These are phyloP conservation scores for Apodemia zela DNA, from an alignment of 2,888 invertebrate genomes.

Conservation along the genomic window DNA sequence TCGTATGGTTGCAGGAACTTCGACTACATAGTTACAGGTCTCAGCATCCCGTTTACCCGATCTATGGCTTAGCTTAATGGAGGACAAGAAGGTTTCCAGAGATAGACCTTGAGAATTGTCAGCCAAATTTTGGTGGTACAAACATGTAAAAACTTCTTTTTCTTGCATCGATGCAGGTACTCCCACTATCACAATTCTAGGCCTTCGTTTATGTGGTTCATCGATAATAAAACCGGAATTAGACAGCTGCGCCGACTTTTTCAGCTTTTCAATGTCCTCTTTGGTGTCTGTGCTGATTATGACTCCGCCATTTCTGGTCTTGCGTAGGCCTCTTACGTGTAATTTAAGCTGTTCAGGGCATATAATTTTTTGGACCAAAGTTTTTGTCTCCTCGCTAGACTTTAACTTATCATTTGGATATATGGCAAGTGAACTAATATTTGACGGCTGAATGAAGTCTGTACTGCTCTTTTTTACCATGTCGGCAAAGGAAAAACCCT, in stretches of 20 bases:
- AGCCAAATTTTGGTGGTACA: constrained; percentile 18
- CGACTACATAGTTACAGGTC: background rate
- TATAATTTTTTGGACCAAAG: constrained; percentile 16
- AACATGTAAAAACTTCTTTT: constrained; percentile 5
- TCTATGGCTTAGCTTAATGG: constrained; percentile 17
- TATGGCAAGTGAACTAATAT: constrained; percentile 5
- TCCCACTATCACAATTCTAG: constrained; percentile 18
- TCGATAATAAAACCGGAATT: constrained; percentile 17
- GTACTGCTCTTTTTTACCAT: background rate
- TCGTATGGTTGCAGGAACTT: background rate
- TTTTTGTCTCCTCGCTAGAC: constrained; percentile 10
- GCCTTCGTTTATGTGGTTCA: constrained; percentile 17
- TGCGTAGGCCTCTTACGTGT: constrained; percentile 15
- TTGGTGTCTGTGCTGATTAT: constrained; percentile 23
- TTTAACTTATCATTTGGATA: constrained; percentile 12
- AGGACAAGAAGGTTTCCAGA: constrained; percentile 13
- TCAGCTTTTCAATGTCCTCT: constrained; percentile 19
- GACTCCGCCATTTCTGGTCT: constrained; percentile 21
- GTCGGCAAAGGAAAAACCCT: background rate
- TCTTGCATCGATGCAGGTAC: constrained; percentile 20
- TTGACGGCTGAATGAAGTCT: background rate
- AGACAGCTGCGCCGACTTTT: constrained; percentile 10
- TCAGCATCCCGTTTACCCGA: constrained; percentile 14
- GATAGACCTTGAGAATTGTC: background rate
- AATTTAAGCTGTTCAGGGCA: constrained; percentile 19